These are phyloP conservation scores for Lycocorax pyrrhopterus DNA, from an alignment of 2,113 vertebrate genomes.

Conservation along the genomic window DNA sequence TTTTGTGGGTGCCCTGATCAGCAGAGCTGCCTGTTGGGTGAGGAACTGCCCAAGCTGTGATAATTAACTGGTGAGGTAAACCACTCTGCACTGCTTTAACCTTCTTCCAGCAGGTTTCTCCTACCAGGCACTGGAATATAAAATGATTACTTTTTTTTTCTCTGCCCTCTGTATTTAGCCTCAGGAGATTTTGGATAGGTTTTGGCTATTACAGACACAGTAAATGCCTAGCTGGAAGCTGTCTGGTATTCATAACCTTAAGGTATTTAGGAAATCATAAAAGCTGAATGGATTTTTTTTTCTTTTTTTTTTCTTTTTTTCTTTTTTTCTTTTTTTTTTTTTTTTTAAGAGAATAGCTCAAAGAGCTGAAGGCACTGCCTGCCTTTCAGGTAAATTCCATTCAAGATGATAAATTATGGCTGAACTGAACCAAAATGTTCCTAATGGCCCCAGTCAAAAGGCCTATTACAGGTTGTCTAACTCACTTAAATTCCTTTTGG, in stretches of 20 bases:
- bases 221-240: conserved; percentile 44
- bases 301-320: too few relatives aligned
- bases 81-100: neutral
- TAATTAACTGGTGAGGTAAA: neutral
- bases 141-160: neutral
- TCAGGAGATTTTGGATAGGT: conserved; percentile 34
- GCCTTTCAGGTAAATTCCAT: conserved; percentile 58
- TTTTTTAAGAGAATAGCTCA: neutral
- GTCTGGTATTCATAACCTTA: conserved; percentile 39
- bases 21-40: neutral
- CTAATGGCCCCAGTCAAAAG: conserved; percentile 66
- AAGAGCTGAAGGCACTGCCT: conserved; percentile 1
- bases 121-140: conserved; percentile 5
- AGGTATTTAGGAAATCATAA: conserved; percentile 40
- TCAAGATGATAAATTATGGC: conserved; percentile 61
- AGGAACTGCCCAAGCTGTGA: neutral
- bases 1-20: neutral
- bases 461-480: conserved; percentile 71
- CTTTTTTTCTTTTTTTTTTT: too few relatives aligned
- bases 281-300: neutral
- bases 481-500: conserved; percentile 71
- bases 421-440: conserved; percentile 63
- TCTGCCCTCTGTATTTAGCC: conserved; percentile 6
- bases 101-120: conserved; percentile 13
- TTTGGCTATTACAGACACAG: conserved; percentile 37